Conservation (phyloP, 1,140 invertebrate species). For the Lethrus apterus region DNA sequence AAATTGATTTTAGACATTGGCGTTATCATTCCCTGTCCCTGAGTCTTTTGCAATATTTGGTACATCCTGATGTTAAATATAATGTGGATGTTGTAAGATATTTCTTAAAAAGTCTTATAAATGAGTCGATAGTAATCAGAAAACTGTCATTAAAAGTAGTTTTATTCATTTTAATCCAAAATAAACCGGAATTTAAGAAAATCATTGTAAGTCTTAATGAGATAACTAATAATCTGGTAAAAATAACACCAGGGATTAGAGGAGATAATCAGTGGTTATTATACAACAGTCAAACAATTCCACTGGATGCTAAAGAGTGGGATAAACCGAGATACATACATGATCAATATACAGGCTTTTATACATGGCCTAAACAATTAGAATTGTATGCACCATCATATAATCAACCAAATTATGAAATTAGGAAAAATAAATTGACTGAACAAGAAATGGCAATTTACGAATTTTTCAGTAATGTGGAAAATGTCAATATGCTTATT, state of each 20-base stretch:
- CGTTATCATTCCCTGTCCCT: constrained; percentile 67
- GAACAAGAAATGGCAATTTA: constrained; percentile 47
- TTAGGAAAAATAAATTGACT: constrained; percentile 36
- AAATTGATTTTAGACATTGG: constrained; percentile 60
- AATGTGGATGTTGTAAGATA: constrained; percentile 56
- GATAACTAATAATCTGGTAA: constrained; percentile 18
- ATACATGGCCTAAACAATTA: constrained; percentile 67
- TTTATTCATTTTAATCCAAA: constrained; percentile 66
- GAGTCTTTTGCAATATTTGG: constrained; percentile 60
- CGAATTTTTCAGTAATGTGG: constrained; percentile 60
- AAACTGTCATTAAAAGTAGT: constrained; percentile 59
- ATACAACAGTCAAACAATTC: constrained; percentile 54
- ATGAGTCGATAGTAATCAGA: constrained; percentile 69
- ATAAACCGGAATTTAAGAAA: constrained; percentile 63
- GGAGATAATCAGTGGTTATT: constrained; percentile 68
- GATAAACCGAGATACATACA: constrained; percentile 59
- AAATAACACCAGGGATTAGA: constrained; percentile 46
- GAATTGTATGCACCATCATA: constrained; percentile 54
- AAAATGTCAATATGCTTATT: constrained; percentile 67
- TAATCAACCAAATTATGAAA: constrained; percentile 51
- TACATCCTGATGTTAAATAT: constrained; percentile 62
- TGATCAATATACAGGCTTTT: constrained; percentile 67
- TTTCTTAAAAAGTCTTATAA: constrained; percentile 59
- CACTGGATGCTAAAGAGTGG: constrained; percentile 64
- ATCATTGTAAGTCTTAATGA: constrained; percentile 37